phyloP scores from a whole-genome alignment of 2,888 invertebrate species.

The Notocelia uddmanniana region DNA sequence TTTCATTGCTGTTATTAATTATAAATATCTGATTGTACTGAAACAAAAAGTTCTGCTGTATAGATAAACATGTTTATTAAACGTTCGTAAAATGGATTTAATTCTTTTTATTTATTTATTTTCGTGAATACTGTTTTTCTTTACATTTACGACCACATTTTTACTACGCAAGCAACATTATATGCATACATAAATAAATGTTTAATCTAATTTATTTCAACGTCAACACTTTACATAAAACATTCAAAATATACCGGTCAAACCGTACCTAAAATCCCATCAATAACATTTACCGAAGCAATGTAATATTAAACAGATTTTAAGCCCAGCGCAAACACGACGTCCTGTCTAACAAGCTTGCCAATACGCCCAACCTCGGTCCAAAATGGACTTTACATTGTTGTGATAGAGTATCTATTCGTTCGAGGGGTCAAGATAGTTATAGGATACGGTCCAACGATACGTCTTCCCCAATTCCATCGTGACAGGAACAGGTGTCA shows the following conservation, averaged over 20 bases:
- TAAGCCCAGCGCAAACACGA: constrained; percentile 38
- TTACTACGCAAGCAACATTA: too few relatives aligned
- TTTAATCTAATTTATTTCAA: neutral
- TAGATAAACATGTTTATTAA: too few relatives aligned
- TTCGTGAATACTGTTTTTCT: too few relatives aligned
- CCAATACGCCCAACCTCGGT: neutral
- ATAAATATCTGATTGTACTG: too few relatives aligned
- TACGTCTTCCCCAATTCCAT: constrained; percentile 65
- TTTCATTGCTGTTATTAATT: too few relatives aligned
- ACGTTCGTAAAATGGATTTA: too few relatives aligned
- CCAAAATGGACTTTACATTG: neutral
- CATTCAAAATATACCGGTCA: constrained; percentile 13
- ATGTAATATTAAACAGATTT: constrained; percentile 42
- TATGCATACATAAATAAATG: too few relatives aligned
- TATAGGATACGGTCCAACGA: constrained; percentile 45
- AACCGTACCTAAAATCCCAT: constrained; percentile 17
- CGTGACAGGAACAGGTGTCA: constrained; percentile 70
- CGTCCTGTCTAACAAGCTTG: constrained; percentile 34
- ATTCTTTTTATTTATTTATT: too few relatives aligned
- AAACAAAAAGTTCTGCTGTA: too few relatives aligned
- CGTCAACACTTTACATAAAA: neutral
- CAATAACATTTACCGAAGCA: constrained; percentile 27
- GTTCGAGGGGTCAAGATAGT: constrained; percentile 16
- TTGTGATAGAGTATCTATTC: constrained; percentile 18
- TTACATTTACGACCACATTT: too few relatives aligned